Base-by-base conservation (phyloP, 2,888 invertebrate genomes). In the Baronia brevicornis region DNA sequence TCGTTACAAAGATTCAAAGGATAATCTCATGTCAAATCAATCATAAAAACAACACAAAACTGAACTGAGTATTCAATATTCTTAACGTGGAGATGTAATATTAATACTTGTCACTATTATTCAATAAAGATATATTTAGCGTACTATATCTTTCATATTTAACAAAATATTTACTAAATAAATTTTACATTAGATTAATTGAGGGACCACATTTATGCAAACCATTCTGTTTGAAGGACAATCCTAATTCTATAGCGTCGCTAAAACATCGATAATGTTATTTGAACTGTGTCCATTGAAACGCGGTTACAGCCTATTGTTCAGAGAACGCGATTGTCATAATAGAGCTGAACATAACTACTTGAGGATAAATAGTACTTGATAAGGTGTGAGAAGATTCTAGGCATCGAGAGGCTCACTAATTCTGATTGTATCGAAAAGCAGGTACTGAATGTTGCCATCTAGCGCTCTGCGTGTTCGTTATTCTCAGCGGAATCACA, bases 281-380 rank as follows among this genome's bases (percentile, higher is more conserved):
- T 56, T 48, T 47, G 44, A 52, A 45, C 38, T 41, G 24, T 30
- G 33, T 18, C 43, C 41, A 54, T 54, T 56, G 52, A 51, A 52
- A 49, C 35, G 41, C 36, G 28, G 43, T 51, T 53, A 66, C 50
- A 48, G 44, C 61, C 59, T 48, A 66, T 68, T 68, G 68, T 68
- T 54, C 41, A 28, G 37, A 41, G 45, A 55, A 55, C 46, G 48
- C 44, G 42, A 44, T 43, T 58, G 54, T 53, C 55, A 45, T 55
- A 43, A 55, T 51, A 51, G 39, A 50, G 46, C 48, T 54, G 52
- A 50, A 51, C 52, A 48, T 46, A 54, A 48, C 51, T 51, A 53
- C 44, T 40, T 48, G 46, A 46, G 39, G 46, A 44, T 36, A 41
- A 33, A 41, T 41, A 45, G 32, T 39, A 36, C 39, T 41, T 43